Base-by-base conservation (phyloP, 2,113 vertebrate genomes). In the Verasper variegatus region DNA sequence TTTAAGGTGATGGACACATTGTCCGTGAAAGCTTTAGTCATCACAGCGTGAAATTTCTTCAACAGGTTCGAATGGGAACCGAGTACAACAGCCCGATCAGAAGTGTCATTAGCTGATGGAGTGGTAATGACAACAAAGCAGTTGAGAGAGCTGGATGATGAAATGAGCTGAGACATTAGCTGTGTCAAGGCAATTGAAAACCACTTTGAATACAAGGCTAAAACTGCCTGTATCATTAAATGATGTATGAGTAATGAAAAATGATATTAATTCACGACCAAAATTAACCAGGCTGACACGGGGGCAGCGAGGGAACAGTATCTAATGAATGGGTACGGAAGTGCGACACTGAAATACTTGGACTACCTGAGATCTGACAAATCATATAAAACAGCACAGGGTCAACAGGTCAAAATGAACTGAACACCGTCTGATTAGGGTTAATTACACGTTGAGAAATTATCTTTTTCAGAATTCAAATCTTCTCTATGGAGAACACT, bases 141-240 rank as follows among this genome's bases (percentile, higher is more conserved):
- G n/a, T 4, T 59, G 14, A 13, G 26, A 65, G n/a, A 69, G 67
- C 31, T 58, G 45, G 35, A 31, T 31, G 37, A 58, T 42, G 31
- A 79, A 76, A 76, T 84, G 76, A 80, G 72, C 61, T 68, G 68
- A 49, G 45, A 64, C 76, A 77, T 88, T 71, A 74, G 63, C 58
- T 42, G 27, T 17, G 20, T 64, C 23, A 71, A 60, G 65, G 58
- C 72, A 71, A 74, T 76, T 80, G 72, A 76, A 82, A 73, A 60
- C 14, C 65, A 24, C 63, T 35, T 58, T 71, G 31, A 74, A 73
- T 64, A 75, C 71, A 51, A 20, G 27, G 47, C 35, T 27, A 27
- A 71, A 78, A 65, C 10, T 66, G 21, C 37, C 42, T 61, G 15
- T 51, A 26, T 70, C 65, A 79, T 84, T 84, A 73, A 68, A 21